Evolutionary conservation across 2,888 invertebrate genomes (phyloP), one percentile per base, ranked within the genome.

Genomic region (Drosophila aldrichi): DNA sequence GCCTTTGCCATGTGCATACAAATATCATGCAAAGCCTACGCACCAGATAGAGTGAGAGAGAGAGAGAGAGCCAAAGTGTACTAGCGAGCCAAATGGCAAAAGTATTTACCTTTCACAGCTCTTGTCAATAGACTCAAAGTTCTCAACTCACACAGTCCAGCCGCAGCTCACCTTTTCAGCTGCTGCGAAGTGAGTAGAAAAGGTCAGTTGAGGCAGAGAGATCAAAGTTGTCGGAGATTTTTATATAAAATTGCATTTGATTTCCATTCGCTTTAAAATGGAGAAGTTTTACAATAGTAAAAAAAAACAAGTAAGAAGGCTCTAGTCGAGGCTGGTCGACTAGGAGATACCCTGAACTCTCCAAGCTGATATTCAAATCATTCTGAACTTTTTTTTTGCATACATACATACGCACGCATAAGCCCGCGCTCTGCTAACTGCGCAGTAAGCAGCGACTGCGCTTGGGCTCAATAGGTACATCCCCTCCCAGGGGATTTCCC

Each of bases 61-160:
- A 25, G 25, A 25, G 25, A 25, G 25, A 25, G 25, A 25, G 29
- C 1, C 64, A 57, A 49, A 72, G 60, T 68, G 73, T 62, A 51
- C 41, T 40, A 43, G 34, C 22, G 57, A 68, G 61, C 57, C 68
- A 75, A 73, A 68, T 68, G 64, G 66, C 67, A 71, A 58, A 58
- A 54, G 66, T 70, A 73, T 80, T 70, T 80, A 73, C 73, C 70
- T 68, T 70, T 80, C 61, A 58, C 66, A 83, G 82, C 66, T 74
- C 74, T 49, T 85, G 86, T 88, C 87, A 85, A 86, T 79, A 85
- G 59, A 66, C 72, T 64, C 56, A 63, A 44, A 59, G 38, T 36
- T 10, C 46, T n/a, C 20, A 25, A 18, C 46, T 49, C 64, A 46
- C 43, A 34, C 14, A 32, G 18, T 10, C 2, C 8, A 16, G n/a